A percentile compares a stretch with the other conserved stretches of the same genome.
Evolutionary conservation across 2,797 vertebrate species (phyloP).

Genomic region (Labeo calbasu): DNA sequence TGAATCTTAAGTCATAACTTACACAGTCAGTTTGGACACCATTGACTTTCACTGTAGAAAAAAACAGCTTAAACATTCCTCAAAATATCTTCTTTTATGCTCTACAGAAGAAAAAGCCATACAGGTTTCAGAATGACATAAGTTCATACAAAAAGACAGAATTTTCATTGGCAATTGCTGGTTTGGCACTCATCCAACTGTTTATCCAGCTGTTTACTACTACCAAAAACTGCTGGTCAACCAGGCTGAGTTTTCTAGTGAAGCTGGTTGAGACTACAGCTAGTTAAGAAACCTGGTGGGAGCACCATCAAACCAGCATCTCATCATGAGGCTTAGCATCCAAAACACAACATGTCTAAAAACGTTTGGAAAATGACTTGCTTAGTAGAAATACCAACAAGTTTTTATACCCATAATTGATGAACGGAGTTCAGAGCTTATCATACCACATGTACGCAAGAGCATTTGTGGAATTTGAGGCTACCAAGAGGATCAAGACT

Average conservation of each 20-base stretch:
- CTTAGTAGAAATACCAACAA: neutral
- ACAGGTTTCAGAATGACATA: too few species aligned
- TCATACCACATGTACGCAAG: neutral
- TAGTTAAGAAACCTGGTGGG: neutral
- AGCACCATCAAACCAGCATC: neutral
- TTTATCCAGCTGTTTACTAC: neutral
- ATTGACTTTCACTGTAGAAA: neutral
- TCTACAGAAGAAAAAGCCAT: neutral
- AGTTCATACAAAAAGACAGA: too few species aligned
- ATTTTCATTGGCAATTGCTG: neutral
- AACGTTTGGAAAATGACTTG: neutral
- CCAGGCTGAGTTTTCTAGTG: neutral
- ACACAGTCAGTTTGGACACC: neutral
- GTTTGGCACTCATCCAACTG: neutral
- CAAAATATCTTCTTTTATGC: neutral
- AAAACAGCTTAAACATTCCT: neutral
- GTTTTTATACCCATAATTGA: neutral
- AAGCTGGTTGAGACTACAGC: conserved; percentile 1
- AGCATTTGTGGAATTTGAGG: conserved; percentile 1
- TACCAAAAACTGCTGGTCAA: neutral
- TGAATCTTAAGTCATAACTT: neutral
- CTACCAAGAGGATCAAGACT: neutral
- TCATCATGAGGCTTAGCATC: neutral
- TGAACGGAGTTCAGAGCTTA: neutral
- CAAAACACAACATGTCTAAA: neutral